phyloP scores from a whole-genome alignment of 2,888 invertebrate species.

The Andricus curvator region DNA sequence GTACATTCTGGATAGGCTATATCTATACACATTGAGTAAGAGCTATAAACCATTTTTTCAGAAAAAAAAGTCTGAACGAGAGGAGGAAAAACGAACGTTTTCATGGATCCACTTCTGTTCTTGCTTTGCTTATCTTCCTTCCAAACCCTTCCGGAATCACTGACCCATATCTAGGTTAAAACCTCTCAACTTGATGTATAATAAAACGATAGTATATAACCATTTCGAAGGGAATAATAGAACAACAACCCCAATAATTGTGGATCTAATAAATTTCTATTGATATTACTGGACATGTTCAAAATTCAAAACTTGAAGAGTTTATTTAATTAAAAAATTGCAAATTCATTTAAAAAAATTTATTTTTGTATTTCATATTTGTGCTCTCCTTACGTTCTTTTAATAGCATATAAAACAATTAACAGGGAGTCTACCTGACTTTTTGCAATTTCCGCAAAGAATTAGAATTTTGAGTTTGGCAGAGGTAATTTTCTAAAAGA shows the following conservation, averaged over 20 bases:
- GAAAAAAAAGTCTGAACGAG: background rate
- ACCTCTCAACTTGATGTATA: background rate
- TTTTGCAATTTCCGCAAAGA: too few species aligned
- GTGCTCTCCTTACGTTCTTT: too few species aligned
- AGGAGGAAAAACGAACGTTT: background rate
- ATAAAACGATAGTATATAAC: background rate
- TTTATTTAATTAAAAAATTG: too few species aligned
- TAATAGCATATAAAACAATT: too few species aligned
- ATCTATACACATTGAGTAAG: background rate
- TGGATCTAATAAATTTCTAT: background rate
- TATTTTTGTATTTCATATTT: too few species aligned
- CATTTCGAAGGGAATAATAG: background rate
- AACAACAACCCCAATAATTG: background rate
- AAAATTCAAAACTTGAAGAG: too few species aligned
- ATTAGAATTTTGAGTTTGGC: too few species aligned
- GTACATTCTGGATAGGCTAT: background rate
- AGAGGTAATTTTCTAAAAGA: too few species aligned
- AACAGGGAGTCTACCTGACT: too few species aligned
- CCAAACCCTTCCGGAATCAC: background rate
- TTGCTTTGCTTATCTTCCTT: background rate
- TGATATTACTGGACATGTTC: too few species aligned
- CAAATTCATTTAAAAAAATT: too few species aligned
- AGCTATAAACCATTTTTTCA: background rate
- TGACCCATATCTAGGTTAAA: slow-evolving; percentile 24
- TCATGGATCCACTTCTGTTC: slow-evolving; percentile 1